Evolutionary conservation across 2,113 vertebrate genomes (phyloP), one percentile per base, ranked within the genome.

Genomic region (Prolemur simus): DNA sequence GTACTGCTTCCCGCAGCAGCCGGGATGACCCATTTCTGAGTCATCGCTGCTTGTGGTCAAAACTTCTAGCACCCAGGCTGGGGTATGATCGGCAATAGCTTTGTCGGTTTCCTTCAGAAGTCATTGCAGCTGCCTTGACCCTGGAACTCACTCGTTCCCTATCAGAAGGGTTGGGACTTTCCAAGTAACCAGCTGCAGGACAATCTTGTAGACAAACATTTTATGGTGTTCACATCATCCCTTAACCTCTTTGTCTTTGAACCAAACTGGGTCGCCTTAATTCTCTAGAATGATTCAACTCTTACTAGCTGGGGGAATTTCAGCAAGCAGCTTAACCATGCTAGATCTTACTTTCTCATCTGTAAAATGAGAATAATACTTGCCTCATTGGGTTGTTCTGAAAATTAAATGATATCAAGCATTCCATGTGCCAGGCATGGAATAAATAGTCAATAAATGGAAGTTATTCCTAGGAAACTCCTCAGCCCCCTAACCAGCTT

Each of bases 401-500:
- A 89, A 88, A 83, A 66, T 82, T 54, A 86, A 82, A 77, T 64
- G 42, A 92, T 17, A 42, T 39, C 58, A 94, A 89, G 56, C 49
- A 69, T 54, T 73, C 52, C 21, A 49, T 2, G 1, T 32, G 18
- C 37, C 21, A 60, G 21, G 10, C 56, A 21, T 69, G 56, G 78
- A 58, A 8, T 81, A 77, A 77, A 56, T 71, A 91, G 18, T 83
- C 45, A 49, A 27, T 45, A 58, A 64, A 64, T 11, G 39, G 18
- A 80, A 81, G 23, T 89, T 96, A 89, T 68, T 85, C 64, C 47
- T 60, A 60, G 94, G 32, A 81, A 97, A 85, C 11, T 23, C 8
- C 64, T 92, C n/a, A 94, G 64, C 34, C 42, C 15, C 39, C 45
- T 73, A 74, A 42, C 21, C 27, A 64, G 37, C 56, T 85, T 80